Base-by-base conservation (phyloP, 2,888 invertebrate genomes). In the Neoascia interrupta region DNA sequence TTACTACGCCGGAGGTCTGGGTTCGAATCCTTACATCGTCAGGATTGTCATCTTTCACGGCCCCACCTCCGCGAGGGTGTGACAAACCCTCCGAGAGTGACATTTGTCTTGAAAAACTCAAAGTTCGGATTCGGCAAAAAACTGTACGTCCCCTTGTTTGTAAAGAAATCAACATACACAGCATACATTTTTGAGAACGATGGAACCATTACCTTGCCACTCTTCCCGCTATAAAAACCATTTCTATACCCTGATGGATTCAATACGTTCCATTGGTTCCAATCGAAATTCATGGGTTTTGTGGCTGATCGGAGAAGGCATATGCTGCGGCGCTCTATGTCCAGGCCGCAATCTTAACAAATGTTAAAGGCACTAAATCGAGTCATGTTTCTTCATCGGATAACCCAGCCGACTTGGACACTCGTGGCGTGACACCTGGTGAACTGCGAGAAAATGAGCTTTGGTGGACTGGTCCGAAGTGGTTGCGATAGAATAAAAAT, bases 381-480 rank as follows among this genome's bases (percentile, higher is more conserved):
- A 8, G 3, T 19, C 56, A 56, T 10, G 11, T 43, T 15, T 13
- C 13, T 1, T 58, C 41, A 3, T 13, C 28, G n/a, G 19, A 16
- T 2, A 54, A 54, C 5, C 37, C 28, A 8, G 39, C 54, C 8
- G 56, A 56, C 19, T n/a, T 41, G 13, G 41, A 39, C 19, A 56
- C 41, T 3, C 28, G 56, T 0, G 31, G 56, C 2, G 3, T 15
- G 1, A 18, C 19, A 1, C 41, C 56, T 11, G 5, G 0, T 0
- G 56, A 41, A 28, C 19, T 56, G 18, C 26, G 13, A 16, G 4
- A 4, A 0, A n/a, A 4, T 3, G 1, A 15, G 6, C n/a, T 53
- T 10, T 54, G 39, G 54, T 37, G 36, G 49, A 18, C 31, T 1
- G 49, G 49, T 5, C 49, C 49, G 1, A n/a, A n/a, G 2, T 49